Percentiles rank a stretch among this genome's conserved stretches.
Conservation (phyloP, 2,113 vertebrate genomes). For the Taurulus bubalis region DNA sequence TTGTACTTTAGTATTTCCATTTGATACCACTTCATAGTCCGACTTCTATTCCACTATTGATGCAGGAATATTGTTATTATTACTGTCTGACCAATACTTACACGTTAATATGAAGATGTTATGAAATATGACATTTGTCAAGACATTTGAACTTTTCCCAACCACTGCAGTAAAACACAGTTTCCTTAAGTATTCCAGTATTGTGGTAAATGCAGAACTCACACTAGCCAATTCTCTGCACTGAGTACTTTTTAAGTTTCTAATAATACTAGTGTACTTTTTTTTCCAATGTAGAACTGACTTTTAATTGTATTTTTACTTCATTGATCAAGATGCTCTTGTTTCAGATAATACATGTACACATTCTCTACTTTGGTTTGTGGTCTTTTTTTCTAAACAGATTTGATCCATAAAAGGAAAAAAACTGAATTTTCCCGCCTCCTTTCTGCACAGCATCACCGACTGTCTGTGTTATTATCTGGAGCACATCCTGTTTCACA, state of each 20-base stretch:
- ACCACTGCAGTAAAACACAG: neutral
- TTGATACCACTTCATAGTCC: neutral
- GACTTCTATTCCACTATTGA: neutral
- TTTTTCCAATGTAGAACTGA: neutral
- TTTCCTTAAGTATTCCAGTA: neutral
- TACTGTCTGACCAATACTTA: neutral
- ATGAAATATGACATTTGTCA: too few species aligned
- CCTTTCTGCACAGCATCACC: too few species aligned
- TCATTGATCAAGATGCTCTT: neutral
- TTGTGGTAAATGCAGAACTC: neutral
- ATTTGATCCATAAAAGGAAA: too few species aligned
- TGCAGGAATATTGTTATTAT: neutral
- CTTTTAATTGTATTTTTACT: neutral
- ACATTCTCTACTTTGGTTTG: neutral
- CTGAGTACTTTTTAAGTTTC: neutral
- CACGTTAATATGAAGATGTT: neutral
- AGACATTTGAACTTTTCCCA: neutral
- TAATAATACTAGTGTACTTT: neutral
- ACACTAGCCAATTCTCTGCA: neutral
- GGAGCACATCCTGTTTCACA: slow-evolving; percentile 23
- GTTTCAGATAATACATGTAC: neutral
- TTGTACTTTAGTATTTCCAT: neutral
- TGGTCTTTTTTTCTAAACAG: neutral
- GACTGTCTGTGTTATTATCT: neutral
- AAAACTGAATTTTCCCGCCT: too few species aligned